A percentile compares a stretch with the other conserved stretches of the same genome.
phyloP scores from a whole-genome alignment of 2,797 vertebrate species.

The Manis javanica region DNA sequence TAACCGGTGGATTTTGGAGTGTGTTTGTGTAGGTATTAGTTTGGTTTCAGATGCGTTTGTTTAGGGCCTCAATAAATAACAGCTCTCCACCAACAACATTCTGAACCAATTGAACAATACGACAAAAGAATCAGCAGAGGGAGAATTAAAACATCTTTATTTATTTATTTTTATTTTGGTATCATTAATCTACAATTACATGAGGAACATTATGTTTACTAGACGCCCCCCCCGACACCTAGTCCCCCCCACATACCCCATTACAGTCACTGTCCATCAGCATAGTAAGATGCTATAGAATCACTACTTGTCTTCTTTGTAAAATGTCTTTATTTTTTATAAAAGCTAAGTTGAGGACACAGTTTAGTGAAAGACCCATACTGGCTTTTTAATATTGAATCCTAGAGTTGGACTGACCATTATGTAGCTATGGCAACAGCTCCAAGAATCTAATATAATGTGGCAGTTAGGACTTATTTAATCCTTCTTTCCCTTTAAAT shows the following conservation, averaged over 20 bases:
- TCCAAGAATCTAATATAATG: not conserved
- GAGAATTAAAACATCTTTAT: not conserved
- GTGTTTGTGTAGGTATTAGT: not conserved
- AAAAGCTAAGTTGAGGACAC: not conserved
- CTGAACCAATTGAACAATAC: not conserved
- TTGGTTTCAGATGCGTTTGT: not conserved
- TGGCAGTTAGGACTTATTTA: conserved; percentile 1
- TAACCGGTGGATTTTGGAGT: not conserved
- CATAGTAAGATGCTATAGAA: no score
- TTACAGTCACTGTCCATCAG: no score
- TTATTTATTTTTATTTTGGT: no score
- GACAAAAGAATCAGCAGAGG: not conserved
- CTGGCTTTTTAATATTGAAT: not conserved
- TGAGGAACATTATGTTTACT: no score
- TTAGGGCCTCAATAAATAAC: not conserved
- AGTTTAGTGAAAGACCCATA: not conserved
- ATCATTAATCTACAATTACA: no score
- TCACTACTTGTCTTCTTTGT: no score
- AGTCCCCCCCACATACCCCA: no score
- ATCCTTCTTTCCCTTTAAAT: not conserved
- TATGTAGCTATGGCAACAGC: not conserved
- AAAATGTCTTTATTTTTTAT: not conserved
- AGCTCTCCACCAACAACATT: not conserved
- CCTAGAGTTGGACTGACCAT: not conserved
- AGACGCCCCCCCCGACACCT: no score